A percentile compares a stretch with the other conserved stretches of the same genome.
Evolutionary conservation across 2,888 invertebrate genomes (phyloP).

Genomic region (Selenia dentaria): DNA sequence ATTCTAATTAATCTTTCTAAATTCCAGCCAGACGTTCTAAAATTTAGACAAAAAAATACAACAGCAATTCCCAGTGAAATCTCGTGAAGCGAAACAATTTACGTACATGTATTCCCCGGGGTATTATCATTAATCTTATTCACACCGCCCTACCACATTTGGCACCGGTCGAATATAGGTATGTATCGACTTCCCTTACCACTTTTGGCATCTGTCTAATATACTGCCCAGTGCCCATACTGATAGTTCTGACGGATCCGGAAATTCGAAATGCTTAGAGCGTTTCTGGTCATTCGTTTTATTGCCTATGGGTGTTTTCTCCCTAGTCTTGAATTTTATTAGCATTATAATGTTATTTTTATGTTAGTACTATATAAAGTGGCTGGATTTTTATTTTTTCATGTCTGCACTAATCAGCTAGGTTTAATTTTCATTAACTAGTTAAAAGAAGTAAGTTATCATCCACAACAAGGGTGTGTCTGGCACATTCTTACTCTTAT

Average conservation of each 20-base stretch:
- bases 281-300: not conserved
- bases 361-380: too few species aligned
- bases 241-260: slow-evolving; percentile 4
- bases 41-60: slow-evolving; percentile 14
- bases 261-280: slow-evolving; percentile 10
- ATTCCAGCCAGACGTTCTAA: slow-evolving; percentile 7
- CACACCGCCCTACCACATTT: slow-evolving; percentile 19
- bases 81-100: slow-evolving; percentile 28
- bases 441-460: too few species aligned
- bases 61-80: slow-evolving; percentile 17
- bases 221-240: slow-evolving; percentile 20
- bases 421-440: too few species aligned
- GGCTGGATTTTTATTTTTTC: too few species aligned
- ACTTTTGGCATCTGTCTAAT: slow-evolving; percentile 28
- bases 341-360: too few species aligned
- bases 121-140: slow-evolving; percentile 39
- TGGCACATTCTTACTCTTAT: too few species aligned
- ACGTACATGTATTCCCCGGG: slow-evolving; percentile 22
- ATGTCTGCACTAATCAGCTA: too few species aligned
- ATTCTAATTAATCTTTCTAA: not conserved
- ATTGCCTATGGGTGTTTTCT: not conserved
- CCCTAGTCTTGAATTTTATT: too few species aligned
- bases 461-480: too few species aligned
- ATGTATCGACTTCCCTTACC: slow-evolving; percentile 1
- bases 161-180: too few species aligned